phyloP scores from a whole-genome alignment of 2,113 vertebrate genomes.

The Prochilodus magdalenae region DNA sequence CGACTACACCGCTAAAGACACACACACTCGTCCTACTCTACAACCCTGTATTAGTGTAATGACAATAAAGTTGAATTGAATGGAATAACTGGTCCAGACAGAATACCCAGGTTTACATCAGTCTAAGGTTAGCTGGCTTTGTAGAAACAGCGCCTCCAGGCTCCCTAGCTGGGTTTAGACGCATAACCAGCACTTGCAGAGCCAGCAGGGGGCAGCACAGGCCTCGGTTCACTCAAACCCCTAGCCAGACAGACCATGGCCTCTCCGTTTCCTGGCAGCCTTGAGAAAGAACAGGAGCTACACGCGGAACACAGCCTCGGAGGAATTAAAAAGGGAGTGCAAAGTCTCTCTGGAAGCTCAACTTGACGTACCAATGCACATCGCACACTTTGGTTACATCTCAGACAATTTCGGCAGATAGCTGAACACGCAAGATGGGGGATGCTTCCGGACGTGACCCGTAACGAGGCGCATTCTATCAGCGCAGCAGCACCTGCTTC shows the following conservation, averaged over 20 bases:
- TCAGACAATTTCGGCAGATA: too few relatives aligned
- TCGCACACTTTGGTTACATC: not conserved
- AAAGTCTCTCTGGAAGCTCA: not conserved
- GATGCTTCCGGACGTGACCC: not conserved
- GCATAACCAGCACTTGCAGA: too few relatives aligned
- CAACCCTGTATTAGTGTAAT: too few relatives aligned
- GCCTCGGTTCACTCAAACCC: too few relatives aligned
- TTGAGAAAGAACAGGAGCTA: not conserved
- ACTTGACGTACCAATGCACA: not conserved
- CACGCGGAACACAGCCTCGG: not conserved
- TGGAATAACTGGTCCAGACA: too few relatives aligned
- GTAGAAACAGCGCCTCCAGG: too few relatives aligned
- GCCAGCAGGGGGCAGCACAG: conserved; percentile 41
- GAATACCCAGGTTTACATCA: too few relatives aligned
- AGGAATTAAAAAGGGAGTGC: not conserved
- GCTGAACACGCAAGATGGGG: not conserved
- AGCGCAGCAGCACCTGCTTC: not conserved
- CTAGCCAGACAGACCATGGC: not conserved
- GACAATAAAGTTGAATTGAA: too few relatives aligned
- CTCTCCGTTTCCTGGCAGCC: not conserved
- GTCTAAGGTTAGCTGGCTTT: too few relatives aligned
- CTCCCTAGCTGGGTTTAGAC: too few relatives aligned
- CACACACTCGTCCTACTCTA: too few relatives aligned
- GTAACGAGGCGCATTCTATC: not conserved
- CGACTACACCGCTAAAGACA: too few relatives aligned